These are phyloP conservation scores for Hypsibius dujardini DNA, from an alignment of 1,140 invertebrate genomes.

Conservation along the genomic window DNA sequence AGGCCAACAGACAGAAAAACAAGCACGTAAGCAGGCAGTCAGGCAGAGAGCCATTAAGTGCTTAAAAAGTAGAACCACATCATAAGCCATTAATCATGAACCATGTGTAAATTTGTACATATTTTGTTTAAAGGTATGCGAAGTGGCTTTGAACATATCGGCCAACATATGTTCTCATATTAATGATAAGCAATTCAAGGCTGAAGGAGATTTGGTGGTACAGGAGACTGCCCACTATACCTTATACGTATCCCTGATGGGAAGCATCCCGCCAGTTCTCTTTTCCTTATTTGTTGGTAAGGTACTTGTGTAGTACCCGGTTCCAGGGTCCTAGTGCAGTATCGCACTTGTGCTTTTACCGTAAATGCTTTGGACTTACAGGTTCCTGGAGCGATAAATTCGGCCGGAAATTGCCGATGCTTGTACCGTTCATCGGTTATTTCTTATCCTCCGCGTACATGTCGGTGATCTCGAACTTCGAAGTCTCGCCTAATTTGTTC, in stretches of 20 bases:
- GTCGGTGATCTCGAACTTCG: background rate
- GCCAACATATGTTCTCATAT: background rate
- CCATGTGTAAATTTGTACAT: too few species aligned
- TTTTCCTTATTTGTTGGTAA: background rate
- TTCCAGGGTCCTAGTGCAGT: background rate
- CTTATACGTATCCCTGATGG: background rate
- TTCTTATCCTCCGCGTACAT: background rate
- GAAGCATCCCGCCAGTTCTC: background rate
- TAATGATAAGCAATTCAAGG: background rate
- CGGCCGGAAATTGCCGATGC: conserved; percentile 4
- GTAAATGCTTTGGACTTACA: background rate
- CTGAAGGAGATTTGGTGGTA: background rate
- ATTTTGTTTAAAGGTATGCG: too few species aligned
- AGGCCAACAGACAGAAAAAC: too few species aligned
- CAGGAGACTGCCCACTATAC: background rate
- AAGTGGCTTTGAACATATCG: too few species aligned
- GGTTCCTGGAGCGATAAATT: conserved; percentile 1
- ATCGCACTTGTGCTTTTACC: background rate
- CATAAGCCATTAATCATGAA: too few species aligned
- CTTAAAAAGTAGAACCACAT: too few species aligned
- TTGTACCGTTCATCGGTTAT: background rate
- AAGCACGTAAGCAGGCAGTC: too few species aligned
- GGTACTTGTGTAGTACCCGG: background rate
- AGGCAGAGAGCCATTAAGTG: too few species aligned
- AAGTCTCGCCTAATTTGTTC: background rate